Percentiles rank a stretch among this genome's conserved stretches.
Evolutionary conservation across 2,113 vertebrate species (phyloP).

Genomic region (Nibea coibor): DNA sequence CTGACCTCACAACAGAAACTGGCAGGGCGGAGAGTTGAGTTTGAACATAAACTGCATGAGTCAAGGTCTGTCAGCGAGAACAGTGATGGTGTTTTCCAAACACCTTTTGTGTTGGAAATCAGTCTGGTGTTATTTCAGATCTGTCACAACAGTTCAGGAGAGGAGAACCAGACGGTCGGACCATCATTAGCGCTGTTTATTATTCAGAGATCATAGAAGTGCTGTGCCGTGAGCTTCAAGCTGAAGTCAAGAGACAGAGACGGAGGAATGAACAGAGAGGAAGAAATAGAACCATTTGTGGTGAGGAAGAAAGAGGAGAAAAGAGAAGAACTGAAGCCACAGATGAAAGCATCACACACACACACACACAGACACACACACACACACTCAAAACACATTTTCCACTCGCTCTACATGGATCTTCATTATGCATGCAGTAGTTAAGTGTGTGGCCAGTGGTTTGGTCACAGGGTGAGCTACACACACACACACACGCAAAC

Average conservation of each 20-base stretch:
- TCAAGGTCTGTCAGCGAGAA: conserved; percentile 49
- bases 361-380: background rate
- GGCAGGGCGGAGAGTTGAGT: conserved; percentile 19
- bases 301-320: background rate
- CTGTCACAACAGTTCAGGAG: conserved; percentile 50
- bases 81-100: conserved; percentile 49
- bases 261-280: background rate
- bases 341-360: conserved; percentile 39
- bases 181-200: conserved; percentile 36
- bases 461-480: conserved; percentile 26
- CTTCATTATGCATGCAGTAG: conserved; percentile 19
- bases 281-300: conserved; percentile 29
- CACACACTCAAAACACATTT: conserved; percentile 39
- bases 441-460: conserved; percentile 43
- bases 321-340: conserved; percentile 8
- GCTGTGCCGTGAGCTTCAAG: background rate
- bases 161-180: conserved; percentile 31
- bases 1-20: conserved; percentile 51
- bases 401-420: conserved; percentile 43
- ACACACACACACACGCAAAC: background rate
- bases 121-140: conserved; percentile 38
- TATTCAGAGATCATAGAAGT: conserved; percentile 16
- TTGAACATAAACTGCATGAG: conserved; percentile 19
- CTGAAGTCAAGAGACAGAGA: conserved; percentile 1
- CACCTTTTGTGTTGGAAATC: conserved; percentile 47